Conservation (phyloP, 1,140 invertebrate species). For the Dermatophagoides farinae region DNA sequence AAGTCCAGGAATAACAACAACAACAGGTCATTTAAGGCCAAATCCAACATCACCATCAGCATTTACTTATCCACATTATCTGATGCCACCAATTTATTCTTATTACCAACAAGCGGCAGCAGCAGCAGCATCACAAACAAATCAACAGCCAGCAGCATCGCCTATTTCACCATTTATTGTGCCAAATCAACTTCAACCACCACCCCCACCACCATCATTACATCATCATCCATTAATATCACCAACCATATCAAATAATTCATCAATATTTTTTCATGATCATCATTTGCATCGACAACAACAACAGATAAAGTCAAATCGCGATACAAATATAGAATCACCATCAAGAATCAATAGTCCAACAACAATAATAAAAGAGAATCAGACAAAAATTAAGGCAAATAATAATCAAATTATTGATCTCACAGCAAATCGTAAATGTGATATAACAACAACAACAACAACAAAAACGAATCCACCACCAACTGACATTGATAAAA, state of each 20-base stretch:
- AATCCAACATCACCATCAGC: background rate
- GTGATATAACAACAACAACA: too few relatives aligned
- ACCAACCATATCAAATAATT: background rate
- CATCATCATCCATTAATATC: background rate
- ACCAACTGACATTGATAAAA: background rate
- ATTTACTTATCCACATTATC: background rate
- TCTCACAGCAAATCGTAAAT: background rate
- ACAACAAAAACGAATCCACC: too few relatives aligned
- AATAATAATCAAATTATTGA: background rate
- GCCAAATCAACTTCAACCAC: slow-evolving; percentile 1
- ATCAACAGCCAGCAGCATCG: background rate
- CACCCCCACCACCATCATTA: background rate
- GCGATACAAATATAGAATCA: too few relatives aligned
- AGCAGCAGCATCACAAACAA: background rate
- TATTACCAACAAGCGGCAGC: slow-evolving; percentile 5
- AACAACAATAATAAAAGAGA: background rate
- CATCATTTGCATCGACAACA: background rate
- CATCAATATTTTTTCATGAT: background rate
- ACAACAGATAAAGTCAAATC: background rate
- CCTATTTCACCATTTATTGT: slow-evolving; percentile 11
- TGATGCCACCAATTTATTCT: slow-evolving; percentile 3
- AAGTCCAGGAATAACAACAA: background rate
- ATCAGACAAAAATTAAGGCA: background rate
- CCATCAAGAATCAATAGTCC: background rate
- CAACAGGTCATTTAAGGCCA: background rate